phyloP scores from a whole-genome alignment of 2,888 invertebrate species.

The Mythimna impura region DNA sequence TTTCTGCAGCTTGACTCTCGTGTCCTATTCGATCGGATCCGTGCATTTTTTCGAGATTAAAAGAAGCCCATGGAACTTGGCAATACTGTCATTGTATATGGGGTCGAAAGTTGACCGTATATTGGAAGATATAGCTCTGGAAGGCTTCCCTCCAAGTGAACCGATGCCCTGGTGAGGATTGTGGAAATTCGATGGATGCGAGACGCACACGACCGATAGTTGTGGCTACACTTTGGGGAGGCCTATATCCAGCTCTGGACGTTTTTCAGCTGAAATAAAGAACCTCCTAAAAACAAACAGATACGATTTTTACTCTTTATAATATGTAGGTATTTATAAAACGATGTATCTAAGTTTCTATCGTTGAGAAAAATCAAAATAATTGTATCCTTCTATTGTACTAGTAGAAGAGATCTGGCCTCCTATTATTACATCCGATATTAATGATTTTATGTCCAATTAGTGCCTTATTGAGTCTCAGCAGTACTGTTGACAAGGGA shows the following conservation, averaged over 20 bases:
- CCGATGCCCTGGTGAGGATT: too few relatives aligned
- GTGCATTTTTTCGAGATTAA: not conserved
- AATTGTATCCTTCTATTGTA: not conserved
- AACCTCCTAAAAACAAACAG: too few relatives aligned
- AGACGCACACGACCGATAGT: too few relatives aligned
- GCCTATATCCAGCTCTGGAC: too few relatives aligned
- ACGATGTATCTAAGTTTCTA: not conserved
- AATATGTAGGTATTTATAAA: not conserved
- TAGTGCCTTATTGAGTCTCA: slow-evolving; percentile 45
- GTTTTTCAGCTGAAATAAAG: too few relatives aligned
- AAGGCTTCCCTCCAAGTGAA: too few relatives aligned
- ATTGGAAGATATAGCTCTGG: too few relatives aligned
- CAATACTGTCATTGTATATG: not conserved
- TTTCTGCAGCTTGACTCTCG: not conserved
- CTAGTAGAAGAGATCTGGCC: not conserved
- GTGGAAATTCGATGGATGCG: too few relatives aligned
- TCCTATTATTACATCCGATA: slow-evolving; percentile 13
- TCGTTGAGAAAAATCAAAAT: not conserved
- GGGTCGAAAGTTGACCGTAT: too few relatives aligned
- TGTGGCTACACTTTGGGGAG: too few relatives aligned
- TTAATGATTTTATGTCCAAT: slow-evolving; percentile 45
- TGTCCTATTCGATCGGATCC: not conserved
- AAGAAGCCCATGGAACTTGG: not conserved
- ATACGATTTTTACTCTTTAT: not conserved
- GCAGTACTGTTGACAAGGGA: slow-evolving; percentile 33